phyloP scores from a whole-genome alignment of 1,140 invertebrate genomes.

The Drosophila gunungcola region DNA sequence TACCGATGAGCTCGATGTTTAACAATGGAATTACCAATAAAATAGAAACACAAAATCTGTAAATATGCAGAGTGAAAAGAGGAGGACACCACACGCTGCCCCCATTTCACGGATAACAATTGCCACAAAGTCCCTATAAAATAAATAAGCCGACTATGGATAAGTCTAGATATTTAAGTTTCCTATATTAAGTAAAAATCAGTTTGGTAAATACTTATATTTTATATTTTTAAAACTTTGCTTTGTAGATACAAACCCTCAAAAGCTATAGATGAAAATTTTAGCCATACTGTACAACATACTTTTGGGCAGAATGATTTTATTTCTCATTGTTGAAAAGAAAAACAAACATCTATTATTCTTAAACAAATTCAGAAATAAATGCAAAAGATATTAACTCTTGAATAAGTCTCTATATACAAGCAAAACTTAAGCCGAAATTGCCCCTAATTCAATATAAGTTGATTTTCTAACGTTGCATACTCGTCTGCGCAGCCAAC shows the following conservation, averaged over 20 bases:
- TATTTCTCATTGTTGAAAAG: too few relatives aligned
- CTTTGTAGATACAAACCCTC: too few relatives aligned
- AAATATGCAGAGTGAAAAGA: slow-evolving; percentile 61
- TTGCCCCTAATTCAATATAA: neutral
- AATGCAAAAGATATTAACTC: neutral
- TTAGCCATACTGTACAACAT: too few relatives aligned
- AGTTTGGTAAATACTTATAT: too few relatives aligned
- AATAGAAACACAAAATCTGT: slow-evolving; percentile 40
- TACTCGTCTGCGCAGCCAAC: neutral
- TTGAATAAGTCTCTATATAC: neutral
- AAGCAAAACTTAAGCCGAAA: neutral
- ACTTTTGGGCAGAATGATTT: too few relatives aligned
- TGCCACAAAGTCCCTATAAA: slow-evolving; percentile 30
- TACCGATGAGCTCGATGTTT: slow-evolving; percentile 29
- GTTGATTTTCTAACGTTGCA: neutral
- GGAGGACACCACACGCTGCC: slow-evolving; percentile 6
- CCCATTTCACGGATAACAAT: slow-evolving; percentile 56
- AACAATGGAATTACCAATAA: slow-evolving; percentile 48
- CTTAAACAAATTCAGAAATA: too few relatives aligned
- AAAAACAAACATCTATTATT: too few relatives aligned
- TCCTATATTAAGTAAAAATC: too few relatives aligned
- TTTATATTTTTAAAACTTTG: too few relatives aligned
- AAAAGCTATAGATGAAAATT: too few relatives aligned
- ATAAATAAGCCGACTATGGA: neutral
- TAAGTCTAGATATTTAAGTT: neutral